Conservation (phyloP, 2,888 invertebrate genomes). For the Synergus laeviventris region DNA sequence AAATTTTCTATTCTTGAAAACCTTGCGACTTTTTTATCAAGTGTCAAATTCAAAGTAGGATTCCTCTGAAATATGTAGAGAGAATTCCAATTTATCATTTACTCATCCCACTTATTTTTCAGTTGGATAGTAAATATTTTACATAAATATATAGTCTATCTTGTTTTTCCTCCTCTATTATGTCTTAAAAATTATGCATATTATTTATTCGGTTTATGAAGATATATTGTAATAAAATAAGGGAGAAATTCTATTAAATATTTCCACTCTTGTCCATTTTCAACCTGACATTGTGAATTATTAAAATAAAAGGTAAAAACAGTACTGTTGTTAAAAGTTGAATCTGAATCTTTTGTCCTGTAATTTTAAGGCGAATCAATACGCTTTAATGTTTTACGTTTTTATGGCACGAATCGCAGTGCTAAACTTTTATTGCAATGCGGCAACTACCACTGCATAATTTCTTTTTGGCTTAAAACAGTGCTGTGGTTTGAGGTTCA, state of each 20-base stretch:
- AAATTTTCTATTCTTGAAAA: conserved; percentile 48
- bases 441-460: conserved; percentile 14
- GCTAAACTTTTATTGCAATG: conserved; percentile 24
- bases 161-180: too few relatives aligned
- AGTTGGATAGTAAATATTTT: too few relatives aligned
- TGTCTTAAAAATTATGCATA: too few relatives aligned
- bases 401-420: conserved; percentile 24
- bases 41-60: background rate
- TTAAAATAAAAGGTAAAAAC: too few relatives aligned
- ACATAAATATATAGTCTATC: too few relatives aligned
- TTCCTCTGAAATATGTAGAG: background rate
- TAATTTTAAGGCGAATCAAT: conserved; percentile 10
- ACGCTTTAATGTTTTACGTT: background rate
- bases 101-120: too few relatives aligned
- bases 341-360: too few relatives aligned
- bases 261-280: too few relatives aligned
- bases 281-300: too few relatives aligned
- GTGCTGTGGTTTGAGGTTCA: background rate
- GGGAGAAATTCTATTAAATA: too few relatives aligned
- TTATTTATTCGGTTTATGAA: too few relatives aligned
- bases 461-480: conserved; percentile 23
- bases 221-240: too few relatives aligned
- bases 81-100: background rate
- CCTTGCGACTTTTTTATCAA: background rate
- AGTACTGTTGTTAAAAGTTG: background rate